A percentile compares a stretch with the other conserved stretches of the same genome.
These are phyloP conservation scores for Leptinotarsa undecemlineata DNA, from an alignment of 1,140 invertebrate genomes.

Conservation along the genomic window DNA sequence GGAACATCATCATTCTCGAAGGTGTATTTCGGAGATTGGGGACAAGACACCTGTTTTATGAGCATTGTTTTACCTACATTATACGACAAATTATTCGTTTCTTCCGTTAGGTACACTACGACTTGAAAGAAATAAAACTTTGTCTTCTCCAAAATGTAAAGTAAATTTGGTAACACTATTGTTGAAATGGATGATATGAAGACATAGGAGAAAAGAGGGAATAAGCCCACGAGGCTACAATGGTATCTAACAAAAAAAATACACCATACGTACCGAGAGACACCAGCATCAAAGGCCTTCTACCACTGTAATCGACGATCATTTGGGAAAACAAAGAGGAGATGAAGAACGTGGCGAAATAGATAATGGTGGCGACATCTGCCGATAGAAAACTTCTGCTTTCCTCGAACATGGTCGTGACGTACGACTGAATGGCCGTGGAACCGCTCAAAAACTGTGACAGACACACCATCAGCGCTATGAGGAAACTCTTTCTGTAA, in stretches of 20 bases:
- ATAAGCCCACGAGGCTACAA: no score
- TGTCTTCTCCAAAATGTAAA: no score
- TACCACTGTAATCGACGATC: neutral
- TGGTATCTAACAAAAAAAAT: neutral
- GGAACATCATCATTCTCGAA: no score
- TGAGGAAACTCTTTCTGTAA: constrained; percentile 3
- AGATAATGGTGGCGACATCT: neutral
- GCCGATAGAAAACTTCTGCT: neutral
- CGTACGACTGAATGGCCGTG: constrained; percentile 12
- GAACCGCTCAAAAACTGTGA: neutral
- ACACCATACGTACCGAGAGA: neutral
- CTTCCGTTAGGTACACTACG: no score
- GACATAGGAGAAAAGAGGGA: no score
- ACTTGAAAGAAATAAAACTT: no score
- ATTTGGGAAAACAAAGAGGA: neutral
- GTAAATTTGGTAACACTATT: no score
- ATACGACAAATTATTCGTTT: no score
- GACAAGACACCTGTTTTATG: no score
- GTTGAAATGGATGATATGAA: no score
- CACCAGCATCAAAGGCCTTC: constrained; percentile 14
- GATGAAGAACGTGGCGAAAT: neutral
- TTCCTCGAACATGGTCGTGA: neutral
- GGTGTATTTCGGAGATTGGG: no score
- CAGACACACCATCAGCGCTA: neutral
- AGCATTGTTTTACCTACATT: no score